Conservation (phyloP, 2,888 invertebrate genomes). For the Ceriagrion tenellum region DNA sequence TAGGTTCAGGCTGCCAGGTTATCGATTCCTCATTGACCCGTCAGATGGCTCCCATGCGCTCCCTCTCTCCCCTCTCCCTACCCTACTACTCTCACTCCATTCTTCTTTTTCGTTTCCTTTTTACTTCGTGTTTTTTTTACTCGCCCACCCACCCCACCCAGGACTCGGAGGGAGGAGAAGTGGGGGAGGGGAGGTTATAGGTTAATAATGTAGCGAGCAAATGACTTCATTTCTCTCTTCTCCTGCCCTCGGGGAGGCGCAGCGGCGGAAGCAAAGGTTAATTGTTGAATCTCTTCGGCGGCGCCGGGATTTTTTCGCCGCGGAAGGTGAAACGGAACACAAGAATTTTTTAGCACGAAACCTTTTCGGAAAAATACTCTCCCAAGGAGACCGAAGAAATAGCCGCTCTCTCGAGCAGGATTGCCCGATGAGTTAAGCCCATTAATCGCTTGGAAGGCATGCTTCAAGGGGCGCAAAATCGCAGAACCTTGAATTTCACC, state of each 20-base stretch:
- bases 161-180: background rate
- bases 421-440: background rate
- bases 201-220: slow-evolving; percentile 28
- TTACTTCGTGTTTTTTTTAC: background rate
- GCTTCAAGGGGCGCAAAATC: no score
- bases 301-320: background rate
- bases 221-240: background rate
- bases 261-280: slow-evolving; percentile 23
- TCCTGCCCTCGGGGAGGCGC: no score
- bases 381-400: no score
- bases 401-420: background rate
- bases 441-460: no score
- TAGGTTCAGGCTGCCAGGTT: background rate
- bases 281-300: background rate
- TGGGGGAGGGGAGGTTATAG: background rate
- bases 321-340: background rate
- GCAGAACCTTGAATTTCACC: no score
- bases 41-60: background rate
- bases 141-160: no score
- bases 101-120: background rate
- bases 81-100: no score
- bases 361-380: background rate
- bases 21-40: slow-evolving; percentile 7
- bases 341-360: background rate
- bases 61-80: background rate